Conservation (phyloP, 1,140 invertebrate species). For the Ceratina calcarata region DNA sequence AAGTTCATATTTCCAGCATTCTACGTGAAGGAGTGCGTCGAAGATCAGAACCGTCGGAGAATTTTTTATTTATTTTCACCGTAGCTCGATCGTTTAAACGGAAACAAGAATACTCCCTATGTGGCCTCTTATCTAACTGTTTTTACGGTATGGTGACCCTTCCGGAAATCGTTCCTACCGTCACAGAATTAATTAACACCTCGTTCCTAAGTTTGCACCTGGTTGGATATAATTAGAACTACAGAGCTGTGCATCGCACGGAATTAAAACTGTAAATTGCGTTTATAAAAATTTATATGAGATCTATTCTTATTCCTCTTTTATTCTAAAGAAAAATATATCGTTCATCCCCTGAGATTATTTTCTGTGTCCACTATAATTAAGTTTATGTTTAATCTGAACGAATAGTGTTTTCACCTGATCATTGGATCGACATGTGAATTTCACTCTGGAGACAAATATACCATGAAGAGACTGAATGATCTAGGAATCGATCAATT, state of each 20-base stretch:
- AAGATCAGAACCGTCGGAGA: no score
- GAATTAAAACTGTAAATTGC: neutral
- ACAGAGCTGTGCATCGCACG: neutral
- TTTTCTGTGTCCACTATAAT: neutral
- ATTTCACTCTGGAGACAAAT: no score
- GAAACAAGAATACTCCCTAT: no score
- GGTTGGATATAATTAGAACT: neutral
- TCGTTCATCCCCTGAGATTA: neutral
- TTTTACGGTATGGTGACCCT: neutral
- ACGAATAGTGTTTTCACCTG: neutral
- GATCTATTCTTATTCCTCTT: neutral
- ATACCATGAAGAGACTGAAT: neutral
- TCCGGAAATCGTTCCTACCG: neutral
- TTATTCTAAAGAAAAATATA: neutral
- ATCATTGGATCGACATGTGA: neutral
- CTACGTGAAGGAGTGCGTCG: no score
- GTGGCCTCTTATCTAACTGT: no score
- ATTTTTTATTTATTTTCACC: no score
- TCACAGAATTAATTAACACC: conserved; percentile 26
- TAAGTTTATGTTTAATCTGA: neutral
- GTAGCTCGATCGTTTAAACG: no score
- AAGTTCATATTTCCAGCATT: no score
- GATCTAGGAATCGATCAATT: no score
- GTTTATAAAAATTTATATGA: neutral
- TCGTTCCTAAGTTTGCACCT: neutral